Evolutionary conservation across 92 coral and sea anemone species (phyloP), one percentile per base, ranked within the genome.

Genomic region (Hydrozoanthus gracilis): DNA sequence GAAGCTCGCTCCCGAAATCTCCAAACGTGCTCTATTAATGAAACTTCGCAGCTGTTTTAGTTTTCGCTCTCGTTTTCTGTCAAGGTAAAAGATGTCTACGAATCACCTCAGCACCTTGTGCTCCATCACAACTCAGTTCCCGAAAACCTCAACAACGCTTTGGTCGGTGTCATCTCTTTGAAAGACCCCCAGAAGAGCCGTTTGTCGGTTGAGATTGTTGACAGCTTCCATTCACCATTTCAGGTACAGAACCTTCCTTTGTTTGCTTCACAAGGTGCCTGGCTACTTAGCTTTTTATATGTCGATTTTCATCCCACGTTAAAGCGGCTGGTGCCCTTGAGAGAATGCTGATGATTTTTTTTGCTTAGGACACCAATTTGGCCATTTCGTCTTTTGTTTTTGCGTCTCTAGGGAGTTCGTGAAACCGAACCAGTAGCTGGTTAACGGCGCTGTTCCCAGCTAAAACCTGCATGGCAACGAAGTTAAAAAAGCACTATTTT

Each of bases 41-140:
- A 45, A 12, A 44, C 4, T 51, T 6, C 62, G 2, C n/a, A 11
- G 2, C 6, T 0, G 8, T n/a, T 8, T 62, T 44, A 45, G n/a
- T 10, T 61, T 79, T n/a, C 44, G 7, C 12, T 5, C 71, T 66
- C 27, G 9, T 3, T 66, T 66, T 16, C 44, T 17, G 9, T 17
- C 45, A 66, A 27, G 95, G 91, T 92, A 12, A 75, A 79, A 60
- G 95, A 92, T 78, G 91, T 92, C 20, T 90, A 70, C 62, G 95
- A 92, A 51, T 67, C 89, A 0, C 95, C 95, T 1, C 86, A 92
- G 61, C 91, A 92, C 72, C 48, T 92, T 46, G 73, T 90, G 8
- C 95, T 92, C 51, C 95, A 92, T 51, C 95, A 92, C 87, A 84
- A 84, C 69, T 67, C 86, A 50, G 93, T 92, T 51, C 50, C 58